Conservation (phyloP, 1,140 invertebrate genomes). For the Polyergus mexicanus region DNA sequence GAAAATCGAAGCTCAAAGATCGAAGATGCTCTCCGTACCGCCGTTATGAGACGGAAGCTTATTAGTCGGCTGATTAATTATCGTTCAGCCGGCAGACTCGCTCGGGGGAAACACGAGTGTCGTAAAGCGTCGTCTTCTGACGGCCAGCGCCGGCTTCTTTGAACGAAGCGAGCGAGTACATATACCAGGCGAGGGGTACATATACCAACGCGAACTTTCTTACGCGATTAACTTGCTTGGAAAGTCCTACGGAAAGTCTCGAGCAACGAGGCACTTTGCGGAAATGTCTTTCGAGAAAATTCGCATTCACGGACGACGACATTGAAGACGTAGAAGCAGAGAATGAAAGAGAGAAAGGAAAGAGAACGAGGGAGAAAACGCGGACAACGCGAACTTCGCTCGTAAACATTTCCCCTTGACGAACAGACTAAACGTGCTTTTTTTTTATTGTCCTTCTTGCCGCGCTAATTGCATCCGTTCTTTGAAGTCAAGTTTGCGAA, state of each 20-base stretch:
- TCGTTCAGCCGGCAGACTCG: conserved; percentile 54
- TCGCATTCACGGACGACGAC: conserved; percentile 10
- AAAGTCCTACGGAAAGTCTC: conserved; percentile 46
- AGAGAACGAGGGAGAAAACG: conserved; percentile 4
- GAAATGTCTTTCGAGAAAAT: conserved; percentile 58
- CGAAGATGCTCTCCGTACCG: conserved; percentile 57
- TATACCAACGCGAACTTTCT: conserved; percentile 60
- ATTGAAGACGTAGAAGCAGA: conserved; percentile 13
- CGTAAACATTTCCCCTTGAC: conserved; percentile 48
- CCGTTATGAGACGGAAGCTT: conserved; percentile 60
- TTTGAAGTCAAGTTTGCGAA: conserved; percentile 72
- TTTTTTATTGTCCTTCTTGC: conserved; percentile 54
- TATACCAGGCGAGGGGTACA: conserved; percentile 21
- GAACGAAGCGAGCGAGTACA: conserved; percentile 46
- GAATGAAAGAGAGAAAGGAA: not conserved
- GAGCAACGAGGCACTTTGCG: conserved; percentile 45
- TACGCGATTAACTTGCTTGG: conserved; percentile 61
- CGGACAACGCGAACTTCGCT: conserved; percentile 14
- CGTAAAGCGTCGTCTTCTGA: conserved; percentile 64
- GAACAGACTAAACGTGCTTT: conserved; percentile 39
- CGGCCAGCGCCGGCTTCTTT: conserved; percentile 58
- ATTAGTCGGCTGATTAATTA: conserved; percentile 73
- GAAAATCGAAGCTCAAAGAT: conserved; percentile 74
- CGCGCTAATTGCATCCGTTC: conserved; percentile 71
- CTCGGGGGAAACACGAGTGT: conserved; percentile 56